Conservation (phyloP, 1,140 invertebrate species). For the Drosophila biarmipes region DNA sequence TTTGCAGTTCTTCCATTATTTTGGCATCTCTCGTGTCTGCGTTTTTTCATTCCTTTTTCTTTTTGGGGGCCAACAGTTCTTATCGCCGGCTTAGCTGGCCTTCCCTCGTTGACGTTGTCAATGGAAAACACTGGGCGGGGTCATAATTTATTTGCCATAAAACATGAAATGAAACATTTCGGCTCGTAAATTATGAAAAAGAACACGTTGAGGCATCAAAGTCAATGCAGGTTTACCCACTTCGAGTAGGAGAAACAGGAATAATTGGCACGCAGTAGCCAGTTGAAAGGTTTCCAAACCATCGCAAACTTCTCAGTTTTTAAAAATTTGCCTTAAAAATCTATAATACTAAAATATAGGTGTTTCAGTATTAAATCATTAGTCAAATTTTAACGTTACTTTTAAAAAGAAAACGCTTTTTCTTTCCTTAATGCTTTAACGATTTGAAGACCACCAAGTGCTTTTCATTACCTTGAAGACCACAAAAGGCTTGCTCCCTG, state of each 20-base stretch:
- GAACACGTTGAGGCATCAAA: conserved; percentile 44
- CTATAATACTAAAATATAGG: no score
- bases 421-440: neutral
- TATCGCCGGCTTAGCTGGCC: conserved; percentile 66
- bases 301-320: neutral
- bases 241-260: conserved; percentile 20
- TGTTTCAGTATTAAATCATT: no score
- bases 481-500: conserved; percentile 10
- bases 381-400: neutral
- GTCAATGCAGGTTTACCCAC: conserved; percentile 23
- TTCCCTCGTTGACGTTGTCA: conserved; percentile 31
- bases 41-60: conserved; percentile 2
- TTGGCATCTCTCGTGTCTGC: conserved; percentile 36
- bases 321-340: no score
- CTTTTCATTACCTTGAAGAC: conserved; percentile 16
- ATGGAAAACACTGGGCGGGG: conserved; percentile 31
- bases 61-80: conserved; percentile 55
- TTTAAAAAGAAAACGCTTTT: neutral
- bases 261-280: conserved; percentile 43
- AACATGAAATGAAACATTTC: conserved; percentile 78
- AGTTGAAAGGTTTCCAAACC: conserved; percentile 14
- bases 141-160: conserved; percentile 80
- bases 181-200: conserved; percentile 77
- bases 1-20: conserved; percentile 64
- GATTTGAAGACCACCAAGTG: conserved; percentile 13